These are phyloP conservation scores for Watsonalla cultraria DNA, from an alignment of 2,888 invertebrate species.

Conservation along the genomic window DNA sequence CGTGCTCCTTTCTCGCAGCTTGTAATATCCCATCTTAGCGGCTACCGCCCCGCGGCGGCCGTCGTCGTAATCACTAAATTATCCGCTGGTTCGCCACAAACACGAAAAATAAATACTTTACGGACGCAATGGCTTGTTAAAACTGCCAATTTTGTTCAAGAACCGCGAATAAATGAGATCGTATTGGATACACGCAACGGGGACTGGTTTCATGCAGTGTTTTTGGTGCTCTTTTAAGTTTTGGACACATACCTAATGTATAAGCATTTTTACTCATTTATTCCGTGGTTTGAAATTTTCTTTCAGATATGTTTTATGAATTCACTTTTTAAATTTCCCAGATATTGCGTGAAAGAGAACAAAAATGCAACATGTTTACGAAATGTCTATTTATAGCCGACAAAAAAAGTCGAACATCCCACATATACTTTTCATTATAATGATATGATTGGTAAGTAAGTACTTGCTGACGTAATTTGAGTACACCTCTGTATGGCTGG, in stretches of 20 bases:
- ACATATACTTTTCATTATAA: no score
- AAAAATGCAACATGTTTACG: no score
- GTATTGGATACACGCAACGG: slow-evolving; percentile 6
- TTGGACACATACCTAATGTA: not conserved
- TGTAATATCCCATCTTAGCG: not conserved
- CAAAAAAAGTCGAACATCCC: no score
- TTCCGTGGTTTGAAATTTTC: no score
- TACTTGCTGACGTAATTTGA: no score
- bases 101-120: slow-evolving; percentile 64
- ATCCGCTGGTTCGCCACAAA: slow-evolving; percentile 46
- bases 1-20: not conserved
- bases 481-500: no score
- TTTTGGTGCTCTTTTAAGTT: not conserved
- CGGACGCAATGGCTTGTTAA: slow-evolving; percentile 37
- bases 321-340: no score
- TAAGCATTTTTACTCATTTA: no score
- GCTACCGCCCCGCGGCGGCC: slow-evolving; percentile 21
- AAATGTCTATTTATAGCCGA: no score
- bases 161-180: slow-evolving; percentile 17
- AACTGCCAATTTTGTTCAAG: slow-evolving; percentile 39
- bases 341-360: no score
- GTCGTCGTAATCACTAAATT: slow-evolving; percentile 68
- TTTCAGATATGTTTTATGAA: no score
- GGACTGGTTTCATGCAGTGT: slow-evolving; percentile 12
- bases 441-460: no score